A percentile compares a stretch with the other conserved stretches of the same genome.
phyloP scores from a whole-genome alignment of 2,113 vertebrate genomes.

The Corvus cornix region DNA sequence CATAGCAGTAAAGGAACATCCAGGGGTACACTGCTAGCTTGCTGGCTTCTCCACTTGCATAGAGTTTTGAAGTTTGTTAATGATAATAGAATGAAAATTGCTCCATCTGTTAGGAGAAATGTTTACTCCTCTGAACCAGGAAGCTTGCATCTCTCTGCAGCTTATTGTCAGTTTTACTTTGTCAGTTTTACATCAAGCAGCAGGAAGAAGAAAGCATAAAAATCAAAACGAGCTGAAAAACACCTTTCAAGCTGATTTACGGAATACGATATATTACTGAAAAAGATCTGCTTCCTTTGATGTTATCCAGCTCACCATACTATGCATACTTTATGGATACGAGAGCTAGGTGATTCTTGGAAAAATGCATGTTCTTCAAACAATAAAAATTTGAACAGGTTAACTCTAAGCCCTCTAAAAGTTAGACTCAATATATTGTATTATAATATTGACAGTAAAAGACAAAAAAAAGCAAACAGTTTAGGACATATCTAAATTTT shows the following conservation, averaged over 20 bases:
- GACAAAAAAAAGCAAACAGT: not conserved
- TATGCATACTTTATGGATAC: not conserved
- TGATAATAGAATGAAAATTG: slow-evolving; percentile 46
- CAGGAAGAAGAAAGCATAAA: slow-evolving; percentile 57
- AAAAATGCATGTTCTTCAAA: not conserved
- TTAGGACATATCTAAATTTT: not conserved
- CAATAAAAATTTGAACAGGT: slow-evolving; percentile 30
- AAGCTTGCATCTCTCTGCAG: slow-evolving; percentile 14
- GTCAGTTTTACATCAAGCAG: slow-evolving; percentile 61
- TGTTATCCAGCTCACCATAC: slow-evolving; percentile 9
- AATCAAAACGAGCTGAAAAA: slow-evolving; percentile 59
- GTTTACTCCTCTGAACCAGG: slow-evolving; percentile 24
- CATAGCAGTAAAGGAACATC: not conserved
- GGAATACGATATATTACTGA: slow-evolving; percentile 17
- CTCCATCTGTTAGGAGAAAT: slow-evolving; percentile 60
- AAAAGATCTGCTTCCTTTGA: slow-evolving; percentile 35
- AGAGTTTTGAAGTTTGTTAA: slow-evolving; percentile 46
- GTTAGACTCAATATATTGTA: not conserved
- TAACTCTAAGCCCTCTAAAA: not conserved
- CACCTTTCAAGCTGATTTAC: slow-evolving; percentile 51
- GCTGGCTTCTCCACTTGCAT: not conserved
- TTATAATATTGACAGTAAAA: not conserved
- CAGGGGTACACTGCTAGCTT: not conserved
- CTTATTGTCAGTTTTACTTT: slow-evolving; percentile 54
- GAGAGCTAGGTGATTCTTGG: not conserved